Conservation (phyloP, 1,140 invertebrate species). For the Dolichoris vasculosae region DNA sequence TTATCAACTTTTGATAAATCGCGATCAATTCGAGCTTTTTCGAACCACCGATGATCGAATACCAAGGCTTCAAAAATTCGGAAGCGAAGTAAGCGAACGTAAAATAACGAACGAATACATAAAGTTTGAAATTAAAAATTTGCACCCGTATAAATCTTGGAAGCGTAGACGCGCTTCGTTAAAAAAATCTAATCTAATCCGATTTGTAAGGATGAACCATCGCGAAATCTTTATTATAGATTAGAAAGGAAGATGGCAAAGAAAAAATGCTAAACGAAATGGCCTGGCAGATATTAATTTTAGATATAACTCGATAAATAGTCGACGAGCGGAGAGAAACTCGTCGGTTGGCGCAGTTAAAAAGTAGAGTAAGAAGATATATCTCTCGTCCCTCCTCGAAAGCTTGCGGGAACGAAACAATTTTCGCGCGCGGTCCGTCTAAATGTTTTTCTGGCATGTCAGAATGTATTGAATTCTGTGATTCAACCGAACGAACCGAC, state of each 20-base stretch:
- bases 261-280: background rate
- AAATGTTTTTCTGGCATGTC: conserved; percentile 54
- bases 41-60: too few relatives aligned
- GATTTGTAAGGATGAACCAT: too few relatives aligned
- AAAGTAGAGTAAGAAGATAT: conserved; percentile 52
- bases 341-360: conserved; percentile 40
- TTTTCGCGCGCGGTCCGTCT: conserved; percentile 46
- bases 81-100: too few relatives aligned
- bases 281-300: conserved; percentile 48
- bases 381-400: conserved; percentile 1
- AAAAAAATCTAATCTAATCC: background rate
- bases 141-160: too few relatives aligned
- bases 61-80: too few relatives aligned
- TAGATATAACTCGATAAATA: conserved; percentile 53
- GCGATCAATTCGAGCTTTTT: too few relatives aligned
- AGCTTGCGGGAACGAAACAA: conserved; percentile 50
- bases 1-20: too few relatives aligned
- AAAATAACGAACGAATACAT: too few relatives aligned
- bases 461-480: conserved; percentile 50
- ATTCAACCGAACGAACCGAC: too few relatives aligned
- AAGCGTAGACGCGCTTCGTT: too few relatives aligned
- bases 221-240: conserved; percentile 33
- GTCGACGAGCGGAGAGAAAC: background rate
- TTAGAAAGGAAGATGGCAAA: conserved; percentile 29
- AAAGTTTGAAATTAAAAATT: too few relatives aligned